Evolutionary conservation across 2,888 invertebrate species (phyloP).

Genomic region (Caenorhabditis sp.): DNA sequence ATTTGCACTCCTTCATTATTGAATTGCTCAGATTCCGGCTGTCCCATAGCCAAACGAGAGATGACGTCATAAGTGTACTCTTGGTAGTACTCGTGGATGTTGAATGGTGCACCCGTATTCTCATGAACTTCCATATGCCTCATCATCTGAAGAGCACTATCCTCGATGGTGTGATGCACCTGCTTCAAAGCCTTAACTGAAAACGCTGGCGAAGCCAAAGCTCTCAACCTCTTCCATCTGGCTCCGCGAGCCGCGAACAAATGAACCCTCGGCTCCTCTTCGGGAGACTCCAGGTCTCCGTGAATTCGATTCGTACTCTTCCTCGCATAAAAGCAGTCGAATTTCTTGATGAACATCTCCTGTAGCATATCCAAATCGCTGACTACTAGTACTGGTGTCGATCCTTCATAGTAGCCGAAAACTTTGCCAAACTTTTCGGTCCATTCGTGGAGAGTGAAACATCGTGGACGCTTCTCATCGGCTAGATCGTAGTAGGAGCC

Average conservation of each 20-base stretch:
- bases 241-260: conserved; percentile 84
- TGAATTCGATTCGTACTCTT: conserved; percentile 74
- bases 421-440: conserved; percentile 74
- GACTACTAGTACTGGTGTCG: conserved; percentile 82
- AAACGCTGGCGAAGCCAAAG: conserved; percentile 85
- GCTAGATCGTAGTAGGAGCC: conserved; percentile 70
- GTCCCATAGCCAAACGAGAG: conserved; percentile 72
- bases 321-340: conserved; percentile 84
- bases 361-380: conserved; percentile 84
- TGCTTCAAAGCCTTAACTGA: conserved; percentile 82
- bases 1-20: conserved; percentile 56
- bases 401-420: conserved; percentile 75
- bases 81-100: conserved; percentile 72
- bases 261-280: conserved; percentile 78
- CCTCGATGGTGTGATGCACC: conserved; percentile 68
- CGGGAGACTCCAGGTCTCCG: conserved; percentile 72
- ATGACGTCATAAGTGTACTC: conserved; percentile 75
- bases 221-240: conserved; percentile 86
- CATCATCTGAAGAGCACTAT: conserved; percentile 66
- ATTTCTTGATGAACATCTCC: conserved; percentile 84
- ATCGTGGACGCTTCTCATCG: conserved; percentile 59
- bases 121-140: conserved; percentile 54
- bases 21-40: conserved; percentile 66
- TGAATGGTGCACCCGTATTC: conserved; percentile 61
- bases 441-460: conserved; percentile 72